Evolutionary conservation across 2,113 vertebrate species (phyloP).

Genomic region (Peromyscus maniculatus): DNA sequence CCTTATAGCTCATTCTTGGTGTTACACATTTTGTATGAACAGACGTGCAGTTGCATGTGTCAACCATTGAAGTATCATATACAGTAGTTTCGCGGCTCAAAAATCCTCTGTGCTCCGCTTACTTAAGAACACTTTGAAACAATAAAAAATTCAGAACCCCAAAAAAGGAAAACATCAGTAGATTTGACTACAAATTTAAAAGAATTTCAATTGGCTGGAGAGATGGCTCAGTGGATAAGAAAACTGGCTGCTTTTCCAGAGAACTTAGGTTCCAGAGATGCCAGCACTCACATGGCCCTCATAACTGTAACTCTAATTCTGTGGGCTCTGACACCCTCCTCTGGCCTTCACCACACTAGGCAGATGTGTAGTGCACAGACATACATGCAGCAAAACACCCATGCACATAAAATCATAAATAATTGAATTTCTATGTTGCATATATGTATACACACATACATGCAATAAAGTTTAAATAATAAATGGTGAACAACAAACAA

Average conservation of each 20-base stretch:
- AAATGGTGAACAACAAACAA: neutral
- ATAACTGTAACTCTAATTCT: neutral
- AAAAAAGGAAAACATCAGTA: conserved; percentile 1
- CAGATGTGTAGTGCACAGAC: neutral
- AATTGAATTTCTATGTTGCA: neutral
- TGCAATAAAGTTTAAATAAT: conserved; percentile 7
- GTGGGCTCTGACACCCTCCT: neutral
- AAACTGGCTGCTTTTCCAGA: neutral
- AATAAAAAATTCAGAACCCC: conserved; percentile 12
- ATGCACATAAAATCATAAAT: neutral
- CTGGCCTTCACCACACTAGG: neutral
- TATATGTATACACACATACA: neutral
- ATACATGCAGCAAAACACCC: neutral
- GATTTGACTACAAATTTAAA: conserved; percentile 54
- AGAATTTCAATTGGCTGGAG: neutral
- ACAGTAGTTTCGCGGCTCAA: neutral
- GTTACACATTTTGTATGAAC: neutral
- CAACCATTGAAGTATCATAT: neutral
- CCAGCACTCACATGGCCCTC: neutral
- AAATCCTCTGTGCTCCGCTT: neutral
- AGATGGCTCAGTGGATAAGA: neutral
- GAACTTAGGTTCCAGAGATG: neutral
- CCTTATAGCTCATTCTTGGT: neutral
- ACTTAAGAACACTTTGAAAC: conserved; percentile 35
- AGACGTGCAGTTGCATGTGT: neutral